Base-by-base conservation (phyloP, 2,797 vertebrate genomes). In the Pampus argenteus region DNA sequence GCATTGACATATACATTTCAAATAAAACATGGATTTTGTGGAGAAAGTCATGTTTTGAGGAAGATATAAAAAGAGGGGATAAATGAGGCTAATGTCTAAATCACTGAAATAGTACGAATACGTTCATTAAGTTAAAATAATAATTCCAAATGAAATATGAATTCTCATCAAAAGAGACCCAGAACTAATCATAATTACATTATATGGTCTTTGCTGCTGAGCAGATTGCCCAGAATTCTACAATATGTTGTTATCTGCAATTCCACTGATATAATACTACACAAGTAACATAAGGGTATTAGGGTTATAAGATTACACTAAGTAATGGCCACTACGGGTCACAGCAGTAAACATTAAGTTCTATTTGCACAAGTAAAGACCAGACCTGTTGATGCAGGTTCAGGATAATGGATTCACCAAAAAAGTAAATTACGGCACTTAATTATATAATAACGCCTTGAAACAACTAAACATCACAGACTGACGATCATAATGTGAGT, bases 251-350 rank as follows among this genome's bases (percentile, higher is more conserved):
- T 44, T 44, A 34, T 34, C 20, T 34, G 20, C 55, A 40, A 28
- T 18, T 44, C 40, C 40, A 44, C 15, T 44, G 40, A 44, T 36
- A 13, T 10, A 36, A 51, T 29, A 31, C 5, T 18, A 51, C 42
- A 29, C 48, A 65, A 51, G 49, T 70, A 54, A 17, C 18, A 61
- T 73, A 66, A 11, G 52, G 59, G 14, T 59, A 40, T 56, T 60
- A 31, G 13, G 56, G 22, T 36, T 56, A 44, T 67, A 20, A 20
- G 22, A 44, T 74, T 67, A 50, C 4, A 31, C 64, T 52, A 67
- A 65, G 40, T 58, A 66, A 61, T 54, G 31, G 22, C 22, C 64
- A 69, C 22, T 15, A 31, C 42, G 29, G 60, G 10, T 31, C 61
- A 15, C 8, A 34, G 18, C 64, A 52, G 25, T 57, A 40, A 58